Evolutionary conservation across 2,113 vertebrate genomes (phyloP), one percentile per base, ranked within the genome.

Genomic region (Seriola quinqueradiata): DNA sequence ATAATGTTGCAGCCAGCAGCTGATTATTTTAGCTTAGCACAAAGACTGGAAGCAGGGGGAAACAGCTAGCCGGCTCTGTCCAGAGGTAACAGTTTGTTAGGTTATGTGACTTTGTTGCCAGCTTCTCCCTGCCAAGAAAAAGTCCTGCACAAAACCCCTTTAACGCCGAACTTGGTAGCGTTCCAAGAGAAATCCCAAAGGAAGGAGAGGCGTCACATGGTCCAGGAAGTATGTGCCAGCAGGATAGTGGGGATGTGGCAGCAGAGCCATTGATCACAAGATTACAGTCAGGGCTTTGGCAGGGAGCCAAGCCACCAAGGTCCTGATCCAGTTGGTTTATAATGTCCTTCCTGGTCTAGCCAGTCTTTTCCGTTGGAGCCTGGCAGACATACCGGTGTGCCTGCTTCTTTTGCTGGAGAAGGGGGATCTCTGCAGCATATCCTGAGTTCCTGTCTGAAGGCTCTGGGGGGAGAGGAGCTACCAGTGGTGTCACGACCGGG

Each of bases 221-320:
- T 55, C 23, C 16, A 40, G 58, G 5, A 21, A 44, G 13, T 46
- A 10, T 25, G n/a, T 54, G 44, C 8, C 40, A 44, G 34, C 14
- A 40, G 28, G 11, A 64, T 70, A 14, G 48, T 36, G 25, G 0
- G 65, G n/a, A 69, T 63, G 50, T 23, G 25, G 34, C 50, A 59
- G 57, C 9, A 16, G 40, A 12, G 42, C 5, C 17, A 78, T 36
- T 48, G 44, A 66, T 86, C 50, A 58, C 19, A 44, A n/a, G 7
- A 58, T 77, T n/a, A 58, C 50, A 3, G 40, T 48, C 55, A 34
- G 36, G 10, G 63, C 52, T 36, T 40, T 59, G 75, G 54, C 38
- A 38, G 65, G 61, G 38, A 57, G 63, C 57, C 5, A 5, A 40
- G 14, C 5, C 1, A 28, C 28, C 59, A 67, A 50, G 14, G 36